Conservation (phyloP, 1,140 invertebrate species). For the Archegozetes longisetosus region DNA sequence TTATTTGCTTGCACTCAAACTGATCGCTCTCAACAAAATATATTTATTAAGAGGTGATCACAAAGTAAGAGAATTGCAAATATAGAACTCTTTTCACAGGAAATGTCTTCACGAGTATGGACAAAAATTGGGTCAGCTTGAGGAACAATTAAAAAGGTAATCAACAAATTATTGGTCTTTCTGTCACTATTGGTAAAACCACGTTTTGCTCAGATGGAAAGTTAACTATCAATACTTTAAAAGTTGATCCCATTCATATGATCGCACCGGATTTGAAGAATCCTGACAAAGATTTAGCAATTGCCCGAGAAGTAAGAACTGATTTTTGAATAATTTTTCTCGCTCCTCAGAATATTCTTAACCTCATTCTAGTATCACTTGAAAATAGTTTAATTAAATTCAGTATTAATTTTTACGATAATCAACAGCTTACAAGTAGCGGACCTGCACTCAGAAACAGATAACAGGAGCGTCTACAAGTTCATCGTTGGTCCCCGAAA, state of each 20-base stretch:
- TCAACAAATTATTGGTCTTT: slow-evolving; percentile 51
- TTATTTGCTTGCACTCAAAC: slow-evolving; percentile 46
- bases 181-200: slow-evolving; percentile 45
- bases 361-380: slow-evolving; percentile 26
- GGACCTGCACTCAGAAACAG: too few relatives aligned
- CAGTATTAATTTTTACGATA: too few relatives aligned
- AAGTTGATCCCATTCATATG: slow-evolving; percentile 36
- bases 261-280: slow-evolving; percentile 46
- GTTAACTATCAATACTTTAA: slow-evolving; percentile 42
- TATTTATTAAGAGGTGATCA: slow-evolving; percentile 45
- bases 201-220: slow-evolving; percentile 53
- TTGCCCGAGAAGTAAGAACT: slow-evolving; percentile 60
- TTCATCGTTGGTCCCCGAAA: background rate
- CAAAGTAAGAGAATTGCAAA: slow-evolving; percentile 45
- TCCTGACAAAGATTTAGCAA: slow-evolving; percentile 42
- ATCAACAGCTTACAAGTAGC: too few relatives aligned
- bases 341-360: slow-evolving; percentile 32
- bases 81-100: slow-evolving; percentile 46
- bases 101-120: slow-evolving; percentile 48
- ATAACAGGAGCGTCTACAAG: background rate
- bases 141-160: slow-evolving; percentile 49
- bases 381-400: too few relatives aligned
- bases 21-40: slow-evolving; percentile 41
- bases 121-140: slow-evolving; percentile 41
- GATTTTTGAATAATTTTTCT: slow-evolving; percentile 37